Evolutionary conservation across 2,113 vertebrate species (phyloP).

Genomic region (Cervus canadensis): DNA sequence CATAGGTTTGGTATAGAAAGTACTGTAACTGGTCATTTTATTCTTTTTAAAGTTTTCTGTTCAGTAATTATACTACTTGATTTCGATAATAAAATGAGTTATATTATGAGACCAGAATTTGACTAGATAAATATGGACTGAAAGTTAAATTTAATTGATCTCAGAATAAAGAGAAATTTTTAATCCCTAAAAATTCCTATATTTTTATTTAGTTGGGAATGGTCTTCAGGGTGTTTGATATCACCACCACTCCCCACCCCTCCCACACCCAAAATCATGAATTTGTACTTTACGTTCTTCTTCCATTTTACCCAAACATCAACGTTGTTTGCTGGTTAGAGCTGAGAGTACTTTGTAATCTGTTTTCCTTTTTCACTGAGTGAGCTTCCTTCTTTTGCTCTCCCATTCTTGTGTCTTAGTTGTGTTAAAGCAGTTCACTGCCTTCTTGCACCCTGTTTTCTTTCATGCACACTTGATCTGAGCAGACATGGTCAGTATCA

Average conservation of each 20-base stretch:
- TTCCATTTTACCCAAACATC: conserved; percentile 19
- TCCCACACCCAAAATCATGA: background rate
- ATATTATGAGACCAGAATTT: conserved; percentile 1
- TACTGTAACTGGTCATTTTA: background rate
- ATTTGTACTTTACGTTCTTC: background rate
- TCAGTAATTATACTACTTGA: background rate
- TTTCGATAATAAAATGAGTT: conserved; percentile 18
- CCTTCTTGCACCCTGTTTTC: conserved; percentile 49
- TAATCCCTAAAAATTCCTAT: conserved; percentile 7
- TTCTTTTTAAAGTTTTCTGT: conserved; percentile 20
- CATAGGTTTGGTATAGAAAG: background rate
- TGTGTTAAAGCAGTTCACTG: conserved; percentile 42
- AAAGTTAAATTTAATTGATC: conserved; percentile 40
- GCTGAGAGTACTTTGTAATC: background rate
- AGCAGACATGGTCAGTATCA: background rate
- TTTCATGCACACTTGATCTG: conserved; percentile 21
- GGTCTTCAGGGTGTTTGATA: background rate
- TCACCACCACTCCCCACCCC: background rate
- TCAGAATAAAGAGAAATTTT: background rate
- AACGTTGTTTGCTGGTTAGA: background rate
- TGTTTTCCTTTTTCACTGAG: conserved; percentile 21
- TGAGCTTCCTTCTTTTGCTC: conserved; percentile 57
- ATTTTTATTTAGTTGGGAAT: conserved; percentile 19
- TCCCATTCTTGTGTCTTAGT: conserved; percentile 51
- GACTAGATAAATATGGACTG: background rate